Percentiles rank a stretch among this genome's conserved stretches.
These are phyloP conservation scores for Syrista parreyssii DNA, from an alignment of 2,888 invertebrate genomes.

Conservation along the genomic window DNA sequence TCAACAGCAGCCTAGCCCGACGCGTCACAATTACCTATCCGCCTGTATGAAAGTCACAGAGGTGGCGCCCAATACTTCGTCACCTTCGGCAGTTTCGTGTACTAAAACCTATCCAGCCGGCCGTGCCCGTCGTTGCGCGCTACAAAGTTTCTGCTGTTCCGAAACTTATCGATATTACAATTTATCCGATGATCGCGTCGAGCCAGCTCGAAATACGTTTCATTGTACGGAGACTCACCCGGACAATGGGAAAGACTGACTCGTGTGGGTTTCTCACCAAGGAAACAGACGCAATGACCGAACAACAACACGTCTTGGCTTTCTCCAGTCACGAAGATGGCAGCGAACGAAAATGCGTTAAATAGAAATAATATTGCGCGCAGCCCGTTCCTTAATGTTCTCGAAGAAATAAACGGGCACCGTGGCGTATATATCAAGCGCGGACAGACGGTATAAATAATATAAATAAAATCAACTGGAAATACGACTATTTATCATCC, in stretches of 20 bases:
- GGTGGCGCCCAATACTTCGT: too few relatives aligned
- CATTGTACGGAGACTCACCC: too few relatives aligned
- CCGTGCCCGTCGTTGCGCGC: too few relatives aligned
- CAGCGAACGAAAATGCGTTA: neutral
- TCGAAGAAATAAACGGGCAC: constrained; percentile 40
- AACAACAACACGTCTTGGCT: neutral
- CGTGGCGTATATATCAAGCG: constrained; percentile 41
- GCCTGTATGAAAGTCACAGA: neutral
- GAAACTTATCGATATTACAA: neutral
- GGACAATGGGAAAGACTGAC: neutral
- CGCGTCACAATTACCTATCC: neutral
- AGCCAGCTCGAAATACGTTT: neutral
- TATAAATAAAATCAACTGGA: constrained; percentile 55
- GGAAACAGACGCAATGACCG: neutral
- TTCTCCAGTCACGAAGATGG: neutral
- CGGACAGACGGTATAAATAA: constrained; percentile 47
- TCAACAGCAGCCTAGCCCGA: neutral
- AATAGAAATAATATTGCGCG: constrained; percentile 1
- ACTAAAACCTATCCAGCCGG: too few relatives aligned
- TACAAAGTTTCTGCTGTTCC: neutral
- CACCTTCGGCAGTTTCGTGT: too few relatives aligned
- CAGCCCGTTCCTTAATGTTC: constrained; percentile 38
- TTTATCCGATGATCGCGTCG: neutral
- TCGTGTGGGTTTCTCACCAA: neutral
- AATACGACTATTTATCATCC: constrained; percentile 52